Evolutionary conservation across 2,797 vertebrate species (phyloP), one percentile per base, ranked within the genome.

Genomic region (Cichlasoma orientale): DNA sequence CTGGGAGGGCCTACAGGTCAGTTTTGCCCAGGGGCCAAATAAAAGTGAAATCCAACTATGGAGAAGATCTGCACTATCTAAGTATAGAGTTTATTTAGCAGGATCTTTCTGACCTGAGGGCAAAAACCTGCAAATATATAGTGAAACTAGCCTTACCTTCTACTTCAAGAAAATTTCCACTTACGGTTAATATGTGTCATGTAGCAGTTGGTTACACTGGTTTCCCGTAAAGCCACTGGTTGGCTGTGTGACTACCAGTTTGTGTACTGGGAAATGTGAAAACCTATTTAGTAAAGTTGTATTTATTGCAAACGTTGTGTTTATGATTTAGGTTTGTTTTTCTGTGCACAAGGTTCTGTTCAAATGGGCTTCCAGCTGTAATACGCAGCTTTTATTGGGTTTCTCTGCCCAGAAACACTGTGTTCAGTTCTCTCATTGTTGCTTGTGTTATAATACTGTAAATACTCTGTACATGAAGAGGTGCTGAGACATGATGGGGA

Each of bases 301-400:
- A 92, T 92, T 92, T 91, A 90, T 89, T 93, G 80, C 87, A 80
- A 88, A 80, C 68, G 36, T 59, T 90, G 52, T 91, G 82, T 91
- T 90, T 83, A 85, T 89, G 79, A 21, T 84, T 80, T 36, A 9
- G 47, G 59, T 53, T 61, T 47, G 8, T 33, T n/a, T 69, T 80
- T 75, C 57, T 78, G 56, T 68, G 58, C 74, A 77, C 81, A 83
- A 63, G 75, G 72, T 78, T 86, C 69, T 90, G 88, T 91, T 79
- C 47, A 88, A 92, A 89, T 44, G 87, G 90, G 90, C 93, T 93
- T 93, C 93, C 92, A 89, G 86, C 78, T 86, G 83, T 79, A 3
- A 80, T 58, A 81, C 50, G 1, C 84, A 82, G 86, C 86, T 86
- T 72, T 82, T 71, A 75, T n/a, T 18, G 83, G 85, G 86, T 83